Evolutionary conservation across 2,888 invertebrate species (phyloP).

Genomic region (Aethes cnicana): DNA sequence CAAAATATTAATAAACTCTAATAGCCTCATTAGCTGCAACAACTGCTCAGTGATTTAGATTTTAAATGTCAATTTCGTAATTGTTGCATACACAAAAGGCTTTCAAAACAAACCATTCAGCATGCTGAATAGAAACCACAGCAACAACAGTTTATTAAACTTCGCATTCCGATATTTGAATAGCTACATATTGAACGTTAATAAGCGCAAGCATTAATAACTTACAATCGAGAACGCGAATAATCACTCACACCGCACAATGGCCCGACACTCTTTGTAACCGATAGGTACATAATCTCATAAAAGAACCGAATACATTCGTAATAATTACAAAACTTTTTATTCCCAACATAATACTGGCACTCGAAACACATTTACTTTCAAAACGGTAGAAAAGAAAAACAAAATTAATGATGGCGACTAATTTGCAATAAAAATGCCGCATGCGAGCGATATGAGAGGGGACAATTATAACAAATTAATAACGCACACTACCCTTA

Average conservation of each 20-base stretch:
- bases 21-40: no score
- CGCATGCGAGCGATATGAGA: slow-evolving; percentile 78
- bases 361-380: slow-evolving; percentile 73
- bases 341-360: slow-evolving; percentile 52
- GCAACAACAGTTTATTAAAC: slow-evolving; percentile 27
- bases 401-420: slow-evolving; percentile 81
- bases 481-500: slow-evolving; percentile 80
- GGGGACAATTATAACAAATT: slow-evolving; percentile 82
- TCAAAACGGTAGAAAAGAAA: slow-evolving; percentile 66
- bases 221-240: slow-evolving; percentile 27
- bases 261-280: slow-evolving; percentile 61
- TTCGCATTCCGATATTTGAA: slow-evolving; percentile 20
- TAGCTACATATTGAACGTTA: slow-evolving; percentile 19
- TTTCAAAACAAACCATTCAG: slow-evolving; percentile 4
- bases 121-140: slow-evolving; percentile 13
- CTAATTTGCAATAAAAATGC: slow-evolving; percentile 83
- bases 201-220: slow-evolving; percentile 24
- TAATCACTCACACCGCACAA: slow-evolving; percentile 47
- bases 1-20: no score
- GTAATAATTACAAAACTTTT: slow-evolving; percentile 60
- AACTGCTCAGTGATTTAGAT: no score
- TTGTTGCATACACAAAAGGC: neutral
- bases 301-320: slow-evolving; percentile 50
- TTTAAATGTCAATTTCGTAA: neutral
- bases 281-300: slow-evolving; percentile 54